These are phyloP conservation scores for Spatulosminthurus flaviceps DNA, from an alignment of 2,888 invertebrate genomes.

Conservation along the genomic window DNA sequence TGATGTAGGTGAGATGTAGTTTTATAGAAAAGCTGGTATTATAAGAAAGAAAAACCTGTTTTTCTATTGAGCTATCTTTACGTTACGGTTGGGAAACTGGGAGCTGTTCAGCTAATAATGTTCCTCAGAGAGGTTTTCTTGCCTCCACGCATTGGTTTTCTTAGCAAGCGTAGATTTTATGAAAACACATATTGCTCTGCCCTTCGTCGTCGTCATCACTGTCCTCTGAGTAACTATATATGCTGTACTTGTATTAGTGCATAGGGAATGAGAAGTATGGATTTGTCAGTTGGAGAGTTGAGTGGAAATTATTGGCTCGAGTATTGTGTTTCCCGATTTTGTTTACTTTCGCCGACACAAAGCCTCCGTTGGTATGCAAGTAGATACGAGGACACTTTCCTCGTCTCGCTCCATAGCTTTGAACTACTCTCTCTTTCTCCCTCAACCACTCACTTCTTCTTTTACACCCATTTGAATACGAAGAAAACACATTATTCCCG, in stretches of 20 bases:
- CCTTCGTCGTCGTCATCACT: background rate
- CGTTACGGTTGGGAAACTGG: too few relatives aligned
- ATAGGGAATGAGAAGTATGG: conserved; percentile 28
- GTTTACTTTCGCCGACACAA: conserved; percentile 31
- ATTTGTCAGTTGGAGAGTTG: conserved; percentile 41
- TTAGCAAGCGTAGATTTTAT: conserved; percentile 1
- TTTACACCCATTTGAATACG: conserved; percentile 32
- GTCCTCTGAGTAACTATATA: background rate
- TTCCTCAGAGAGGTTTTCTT: too few relatives aligned
- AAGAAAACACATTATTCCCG: conserved; percentile 44
- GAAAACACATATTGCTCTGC: conserved; percentile 7
- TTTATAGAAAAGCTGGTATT: too few relatives aligned
- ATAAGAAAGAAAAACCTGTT: too few relatives aligned
- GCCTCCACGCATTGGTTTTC: background rate
- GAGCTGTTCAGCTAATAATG: background rate
- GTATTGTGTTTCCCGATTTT: conserved; percentile 41
- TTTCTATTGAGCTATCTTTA: too few relatives aligned
- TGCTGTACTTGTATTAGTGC: background rate
- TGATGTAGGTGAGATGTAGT: too few relatives aligned
- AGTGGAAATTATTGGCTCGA: conserved; percentile 39
- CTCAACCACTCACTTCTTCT: background rate
- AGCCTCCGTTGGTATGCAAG: background rate
- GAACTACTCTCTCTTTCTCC: conserved; percentile 13
- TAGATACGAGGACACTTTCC: background rate
- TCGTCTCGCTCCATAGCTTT: background rate